Base-by-base conservation (phyloP, 1,140 invertebrate genomes). In the Akabosia matsudoensis region DNA sequence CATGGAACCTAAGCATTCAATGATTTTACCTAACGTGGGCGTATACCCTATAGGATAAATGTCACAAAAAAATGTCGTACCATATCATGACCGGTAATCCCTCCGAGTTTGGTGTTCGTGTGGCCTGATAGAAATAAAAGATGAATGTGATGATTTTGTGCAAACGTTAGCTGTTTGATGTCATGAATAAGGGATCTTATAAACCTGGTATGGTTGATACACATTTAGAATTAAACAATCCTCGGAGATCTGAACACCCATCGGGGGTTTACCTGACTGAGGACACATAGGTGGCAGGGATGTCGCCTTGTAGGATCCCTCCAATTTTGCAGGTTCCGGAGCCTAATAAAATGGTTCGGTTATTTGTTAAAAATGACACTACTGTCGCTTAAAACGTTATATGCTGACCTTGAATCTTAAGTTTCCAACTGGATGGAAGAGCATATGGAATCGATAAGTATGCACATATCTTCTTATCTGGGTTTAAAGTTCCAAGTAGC, bases 11-110 rank as follows among this genome's bases (percentile, higher is more conserved):
- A 67, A 67, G 14, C 61, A 30, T 67, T 10, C 54, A 22, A 7
- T 22, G n/a, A 30, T 67, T 67, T 67, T 67, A 31, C 7, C 7
- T 45, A 18, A 45, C 37, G 37, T 10, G 7, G 37, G 18, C 37
- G 18, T 45, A 45, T 24, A 7, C 37, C 18, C 37, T 45, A 10
- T 18, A 45, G 18, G 18, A 45, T 45, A 45, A 45, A 45, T 45
- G 18, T 45, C 18, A 45, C 18, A 10, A 45, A 45, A 45, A 45
- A 45, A 10, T 10, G 37, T 7, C 18, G 37, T 45, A 67, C 61
- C 78, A 82, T 14, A 84, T 80, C 71, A 84, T 82, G 2, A 84
- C 83, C 3, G 83, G 83, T 22, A 79, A 70, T 31, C 31, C 31
- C n/a, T 28, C 70, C n/a, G 33, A 22, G 24, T 24, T 22, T 45